Conservation (phyloP, 2,888 invertebrate species). For the Calliphora vomitoria region DNA sequence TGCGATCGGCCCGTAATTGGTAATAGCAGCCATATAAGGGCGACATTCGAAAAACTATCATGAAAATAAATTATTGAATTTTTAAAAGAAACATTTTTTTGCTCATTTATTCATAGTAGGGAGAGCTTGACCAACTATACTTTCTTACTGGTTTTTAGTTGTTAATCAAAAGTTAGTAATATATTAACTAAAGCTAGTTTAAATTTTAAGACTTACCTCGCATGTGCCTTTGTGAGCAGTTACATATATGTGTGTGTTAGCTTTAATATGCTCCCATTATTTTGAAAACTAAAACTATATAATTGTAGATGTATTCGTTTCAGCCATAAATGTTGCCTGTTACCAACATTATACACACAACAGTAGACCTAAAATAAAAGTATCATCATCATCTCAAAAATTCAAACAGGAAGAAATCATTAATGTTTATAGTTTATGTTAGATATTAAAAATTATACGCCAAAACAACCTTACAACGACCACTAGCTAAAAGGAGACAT, state of each 20-base stretch:
- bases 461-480: not conserved
- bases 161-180: too few species aligned
- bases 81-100: too few species aligned
- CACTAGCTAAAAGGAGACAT: not conserved
- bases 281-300: not conserved
- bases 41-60: too few species aligned
- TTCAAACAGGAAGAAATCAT: conserved; percentile 53
- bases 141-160: too few species aligned
- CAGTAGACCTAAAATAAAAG: not conserved
- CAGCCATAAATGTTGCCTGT: not conserved
- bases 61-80: too few species aligned
- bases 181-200: too few species aligned
- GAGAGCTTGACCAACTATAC: too few species aligned
- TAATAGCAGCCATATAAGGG: too few species aligned
- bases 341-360: not conserved
- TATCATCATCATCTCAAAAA: not conserved
- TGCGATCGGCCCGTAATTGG: too few species aligned
- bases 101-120: too few species aligned
- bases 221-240: not conserved
- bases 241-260: not conserved
- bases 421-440: conserved; percentile 53
- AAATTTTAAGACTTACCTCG: too few species aligned
- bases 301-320: not conserved
- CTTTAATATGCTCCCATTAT: not conserved
- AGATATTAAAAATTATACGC: conserved; percentile 5